Evolutionary conservation across 2,797 vertebrate species (phyloP).

Genomic region (Sebastes kiyomatsui): DNA sequence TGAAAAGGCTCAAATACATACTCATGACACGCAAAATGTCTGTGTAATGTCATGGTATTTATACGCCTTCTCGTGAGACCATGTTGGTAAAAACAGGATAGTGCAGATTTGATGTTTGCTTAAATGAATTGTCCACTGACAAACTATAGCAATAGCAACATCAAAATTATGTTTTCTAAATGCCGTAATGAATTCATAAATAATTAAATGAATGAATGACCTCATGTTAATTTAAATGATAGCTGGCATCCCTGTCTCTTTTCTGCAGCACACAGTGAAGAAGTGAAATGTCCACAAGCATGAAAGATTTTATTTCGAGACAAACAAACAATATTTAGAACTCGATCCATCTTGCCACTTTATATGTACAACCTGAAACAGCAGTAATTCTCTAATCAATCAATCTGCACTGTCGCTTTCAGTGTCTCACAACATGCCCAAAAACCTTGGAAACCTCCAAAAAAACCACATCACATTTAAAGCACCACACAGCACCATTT

Average conservation of each 20-base stretch:
- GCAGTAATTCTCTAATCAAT: background rate
- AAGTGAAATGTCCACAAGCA: background rate
- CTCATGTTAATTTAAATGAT: background rate
- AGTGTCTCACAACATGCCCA: background rate
- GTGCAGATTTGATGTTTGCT: too few relatives aligned
- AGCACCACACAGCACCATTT: background rate
- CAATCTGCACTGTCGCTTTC: background rate
- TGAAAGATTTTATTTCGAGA: background rate
- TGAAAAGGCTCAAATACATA: too few relatives aligned
- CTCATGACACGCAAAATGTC: accelerated
- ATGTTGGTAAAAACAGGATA: too few relatives aligned
- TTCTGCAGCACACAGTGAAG: background rate
- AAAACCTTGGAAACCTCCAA: background rate
- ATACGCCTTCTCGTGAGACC: too few relatives aligned
- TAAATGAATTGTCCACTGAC: background rate
- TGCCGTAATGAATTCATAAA: background rate
- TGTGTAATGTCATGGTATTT: too few relatives aligned
- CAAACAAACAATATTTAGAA: conserved; percentile 7
- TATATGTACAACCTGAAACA: background rate
- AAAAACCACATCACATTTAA: background rate
- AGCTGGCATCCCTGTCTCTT: background rate
- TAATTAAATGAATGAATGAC: background rate
- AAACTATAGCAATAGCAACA: background rate
- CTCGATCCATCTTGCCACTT: background rate
- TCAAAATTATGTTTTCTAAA: background rate